Evolutionary conservation across 1,140 invertebrate genomes (phyloP).

Genomic region (Drosophila novamexicana): DNA sequence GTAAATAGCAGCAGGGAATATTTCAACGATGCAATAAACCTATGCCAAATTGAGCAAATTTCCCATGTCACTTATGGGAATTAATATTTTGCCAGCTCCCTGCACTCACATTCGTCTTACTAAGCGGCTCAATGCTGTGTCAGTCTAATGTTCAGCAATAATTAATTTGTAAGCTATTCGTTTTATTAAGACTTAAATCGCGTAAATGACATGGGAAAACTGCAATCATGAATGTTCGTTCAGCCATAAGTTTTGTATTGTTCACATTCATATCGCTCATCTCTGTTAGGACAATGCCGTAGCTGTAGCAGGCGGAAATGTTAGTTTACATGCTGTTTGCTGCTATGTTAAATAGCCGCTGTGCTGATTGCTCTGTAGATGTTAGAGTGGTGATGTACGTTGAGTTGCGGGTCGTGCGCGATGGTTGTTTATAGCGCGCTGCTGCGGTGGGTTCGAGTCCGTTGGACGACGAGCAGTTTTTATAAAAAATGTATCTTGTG

Average conservation of each 20-base stretch:
- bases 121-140: neutral
- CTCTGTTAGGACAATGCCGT: constrained; percentile 2
- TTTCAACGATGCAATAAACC: neutral
- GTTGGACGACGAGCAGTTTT: neutral
- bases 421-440: neutral
- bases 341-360: neutral
- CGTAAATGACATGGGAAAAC: constrained; percentile 1
- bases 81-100: neutral
- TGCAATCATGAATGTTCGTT: neutral
- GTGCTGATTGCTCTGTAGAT: neutral
- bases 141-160: neutral
- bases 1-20: constrained; percentile 9
- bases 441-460: constrained; percentile 20
- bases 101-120: neutral
- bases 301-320: neutral
- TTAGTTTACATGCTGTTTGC: constrained; percentile 4
- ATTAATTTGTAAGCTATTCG: neutral
- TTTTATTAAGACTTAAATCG: neutral
- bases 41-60: constrained; percentile 15
- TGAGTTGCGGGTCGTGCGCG: neutral
- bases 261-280: neutral
- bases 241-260: neutral
- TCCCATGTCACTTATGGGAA: constrained; percentile 5
- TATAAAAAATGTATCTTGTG: neutral
- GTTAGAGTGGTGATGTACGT: constrained; percentile 23